Evolutionary conservation across 2,888 invertebrate species (phyloP).

Genomic region (Abrostola triplasia): DNA sequence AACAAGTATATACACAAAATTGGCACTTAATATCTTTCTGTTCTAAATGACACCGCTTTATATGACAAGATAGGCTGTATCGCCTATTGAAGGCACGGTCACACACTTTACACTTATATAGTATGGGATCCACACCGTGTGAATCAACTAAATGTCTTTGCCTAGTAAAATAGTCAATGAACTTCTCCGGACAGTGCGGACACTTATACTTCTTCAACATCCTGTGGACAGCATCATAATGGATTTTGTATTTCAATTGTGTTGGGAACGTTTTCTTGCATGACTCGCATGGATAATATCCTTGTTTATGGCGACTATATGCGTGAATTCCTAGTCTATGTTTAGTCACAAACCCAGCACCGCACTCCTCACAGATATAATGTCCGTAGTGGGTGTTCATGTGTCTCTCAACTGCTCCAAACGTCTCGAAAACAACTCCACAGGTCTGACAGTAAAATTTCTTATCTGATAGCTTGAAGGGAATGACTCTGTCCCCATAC

Average conservation of each 20-base stretch:
- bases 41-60: constrained; percentile 50
- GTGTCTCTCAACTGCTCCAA: constrained; percentile 16
- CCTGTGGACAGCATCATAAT: constrained; percentile 61
- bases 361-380: constrained; percentile 57
- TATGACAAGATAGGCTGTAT: constrained; percentile 42
- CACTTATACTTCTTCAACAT: constrained; percentile 63
- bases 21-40: constrained; percentile 49
- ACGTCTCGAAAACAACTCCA: constrained; percentile 6
- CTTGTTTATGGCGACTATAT: constrained; percentile 47
- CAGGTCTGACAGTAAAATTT: constrained; percentile 57
- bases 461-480: constrained; percentile 57
- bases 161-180: constrained; percentile 64
- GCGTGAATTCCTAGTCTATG: constrained; percentile 73
- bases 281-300: constrained; percentile 45
- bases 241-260: constrained; percentile 56
- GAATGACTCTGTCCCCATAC: constrained; percentile 60
- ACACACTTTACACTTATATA: constrained; percentile 54
- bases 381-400: constrained; percentile 26
- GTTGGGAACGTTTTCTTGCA: constrained; percentile 67
- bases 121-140: constrained; percentile 49
- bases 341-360: constrained; percentile 71
- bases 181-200: constrained; percentile 62
- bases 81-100: constrained; percentile 45
- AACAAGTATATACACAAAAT: constrained; percentile 11
- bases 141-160: constrained; percentile 62